phyloP scores from a whole-genome alignment of 1,140 invertebrate species.

The Penaeus indicus region DNA sequence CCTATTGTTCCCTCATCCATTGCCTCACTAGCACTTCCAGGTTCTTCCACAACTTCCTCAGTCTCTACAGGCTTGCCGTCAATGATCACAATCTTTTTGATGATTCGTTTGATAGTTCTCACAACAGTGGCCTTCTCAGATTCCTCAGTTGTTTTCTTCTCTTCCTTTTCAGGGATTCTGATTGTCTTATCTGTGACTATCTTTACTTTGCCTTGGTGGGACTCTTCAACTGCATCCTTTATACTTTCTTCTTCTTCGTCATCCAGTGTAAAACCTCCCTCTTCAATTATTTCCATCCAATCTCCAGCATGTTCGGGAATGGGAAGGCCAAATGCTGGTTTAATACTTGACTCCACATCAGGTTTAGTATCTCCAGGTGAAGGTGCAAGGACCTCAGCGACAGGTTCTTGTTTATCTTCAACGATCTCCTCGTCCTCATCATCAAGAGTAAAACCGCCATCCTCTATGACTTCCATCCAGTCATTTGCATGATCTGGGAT shows the following conservation, averaged over 20 bases:
- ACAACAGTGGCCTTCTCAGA: background rate
- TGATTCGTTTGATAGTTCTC: background rate
- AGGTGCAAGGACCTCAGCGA: background rate
- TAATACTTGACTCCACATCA: too few relatives aligned
- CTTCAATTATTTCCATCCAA: constrained; percentile 59
- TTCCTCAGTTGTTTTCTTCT: background rate
- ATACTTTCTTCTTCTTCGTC: constrained; percentile 42
- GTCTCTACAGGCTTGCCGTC: constrained; percentile 10
- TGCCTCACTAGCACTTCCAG: background rate
- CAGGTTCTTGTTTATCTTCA: background rate
- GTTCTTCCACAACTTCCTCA: background rate
- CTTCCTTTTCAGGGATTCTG: background rate
- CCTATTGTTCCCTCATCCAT: too few relatives aligned
- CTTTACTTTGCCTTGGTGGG: background rate
- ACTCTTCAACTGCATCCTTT: background rate
- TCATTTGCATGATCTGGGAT: constrained; percentile 7
- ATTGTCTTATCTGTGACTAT: background rate
- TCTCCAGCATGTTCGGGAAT: constrained; percentile 56
- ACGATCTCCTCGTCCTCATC: constrained; percentile 1
- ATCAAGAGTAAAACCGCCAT: constrained; percentile 24
- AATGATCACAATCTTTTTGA: background rate
- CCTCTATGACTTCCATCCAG: constrained; percentile 4
- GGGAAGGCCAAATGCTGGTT: constrained; percentile 32
- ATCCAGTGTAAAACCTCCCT: constrained; percentile 52
- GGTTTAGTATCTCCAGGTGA: too few relatives aligned